Base-by-base conservation (phyloP, 2,888 invertebrate species). In the Rotaria socialis region DNA sequence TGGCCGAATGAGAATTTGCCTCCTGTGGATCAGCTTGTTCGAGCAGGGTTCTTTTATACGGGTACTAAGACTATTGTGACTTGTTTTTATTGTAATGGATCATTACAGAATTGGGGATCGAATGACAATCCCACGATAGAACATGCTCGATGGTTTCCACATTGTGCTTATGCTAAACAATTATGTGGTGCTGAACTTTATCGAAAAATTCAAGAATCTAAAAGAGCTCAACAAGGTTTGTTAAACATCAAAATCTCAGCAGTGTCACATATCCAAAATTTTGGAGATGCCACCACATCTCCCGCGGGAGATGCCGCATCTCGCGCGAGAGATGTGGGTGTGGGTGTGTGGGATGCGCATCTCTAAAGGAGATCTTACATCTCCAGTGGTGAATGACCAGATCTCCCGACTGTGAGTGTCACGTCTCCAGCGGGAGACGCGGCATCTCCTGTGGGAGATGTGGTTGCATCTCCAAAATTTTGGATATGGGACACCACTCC, bases 91-190 rank as follows among this genome's bases (percentile, higher is more conserved):
- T 80, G 80, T 22, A 80, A 80, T 24, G 80, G 80, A 11, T 80
- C 80, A 43, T 24, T 80, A 47, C 80, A 80, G 19, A 80, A 80
- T n/a, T 80, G 80, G 80, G 80, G 80, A n/a, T n/a, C 80, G 11
- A 80, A 80, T 24, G 80, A 80, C 24, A 80, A 80, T 14, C 80
- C 80, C 47, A 80, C 24, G 11, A 80, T 47, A 4, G 80, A 80
- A 35, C 80, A 80, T 47, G 80, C 80, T 10, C 80, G 80, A 7
- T 80, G 80, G 80, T 80, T 80, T 80, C 80, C 80, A n/a, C 47
- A 80, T 8, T 80, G 80, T 80, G 43, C 80, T 19, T 80, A 80
- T 80, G 80, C 80, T 10, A 80, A n/a, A 80, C 80, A 80, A 47
- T 10, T 80, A 11, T 80, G 80, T n/a, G 80, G 80, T 4, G 80